phyloP scores from a whole-genome alignment of 1,140 invertebrate genomes.

The Lineus longissimus region DNA sequence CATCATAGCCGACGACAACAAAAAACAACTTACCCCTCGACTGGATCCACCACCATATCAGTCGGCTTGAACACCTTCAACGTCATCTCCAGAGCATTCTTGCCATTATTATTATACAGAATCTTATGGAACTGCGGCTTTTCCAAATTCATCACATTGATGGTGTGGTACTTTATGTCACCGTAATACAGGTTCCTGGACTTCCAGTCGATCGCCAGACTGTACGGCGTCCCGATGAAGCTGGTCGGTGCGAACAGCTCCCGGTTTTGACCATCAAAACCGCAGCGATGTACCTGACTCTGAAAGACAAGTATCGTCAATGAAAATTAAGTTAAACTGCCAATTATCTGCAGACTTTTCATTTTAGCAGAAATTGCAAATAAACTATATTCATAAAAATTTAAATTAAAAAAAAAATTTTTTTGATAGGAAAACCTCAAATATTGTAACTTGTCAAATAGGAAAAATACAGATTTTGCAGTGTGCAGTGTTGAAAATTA shows the following conservation, averaged over 20 bases:
- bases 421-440: too few species aligned
- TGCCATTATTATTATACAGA: slow-evolving; percentile 87
- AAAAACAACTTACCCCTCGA: slow-evolving; percentile 67
- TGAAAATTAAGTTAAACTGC: neutral
- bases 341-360: neutral
- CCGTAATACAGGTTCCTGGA: slow-evolving; percentile 92
- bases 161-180: slow-evolving; percentile 84
- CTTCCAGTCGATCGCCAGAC: slow-evolving; percentile 93
- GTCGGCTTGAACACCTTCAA: slow-evolving; percentile 80
- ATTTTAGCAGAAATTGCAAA: slow-evolving; percentile 37
- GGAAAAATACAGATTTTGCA: too few species aligned
- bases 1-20: slow-evolving; percentile 5
- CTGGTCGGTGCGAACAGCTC: slow-evolving; percentile 76
- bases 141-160: slow-evolving; percentile 76
- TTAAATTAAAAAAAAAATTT: too few species aligned
- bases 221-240: slow-evolving; percentile 83
- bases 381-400: slow-evolving; percentile 70
- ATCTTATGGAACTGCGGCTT: slow-evolving; percentile 67
- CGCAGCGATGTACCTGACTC: slow-evolving; percentile 80
- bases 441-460: too few species aligned
- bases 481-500: too few species aligned
- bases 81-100: slow-evolving; percentile 55
- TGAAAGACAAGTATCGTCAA: slow-evolving; percentile 55
- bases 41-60: slow-evolving; percentile 83
- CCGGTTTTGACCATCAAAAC: slow-evolving; percentile 81